Conservation (phyloP, 1,140 invertebrate genomes). For the Lutraria rhynchaena region DNA sequence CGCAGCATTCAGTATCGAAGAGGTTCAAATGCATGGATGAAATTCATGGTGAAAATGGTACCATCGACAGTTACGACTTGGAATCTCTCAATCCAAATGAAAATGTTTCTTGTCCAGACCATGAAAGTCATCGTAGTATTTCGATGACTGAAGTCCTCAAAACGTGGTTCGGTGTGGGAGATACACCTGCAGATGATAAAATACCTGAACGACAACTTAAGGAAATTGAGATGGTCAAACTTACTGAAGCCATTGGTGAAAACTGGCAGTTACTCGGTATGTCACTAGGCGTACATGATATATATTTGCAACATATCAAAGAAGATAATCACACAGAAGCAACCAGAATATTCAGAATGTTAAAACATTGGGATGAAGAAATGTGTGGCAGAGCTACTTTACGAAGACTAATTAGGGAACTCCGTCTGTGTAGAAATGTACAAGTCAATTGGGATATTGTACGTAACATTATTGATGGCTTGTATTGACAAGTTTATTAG, state of each 20-base stretch:
- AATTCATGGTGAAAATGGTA: constrained; percentile 1
- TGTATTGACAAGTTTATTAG: too few relatives aligned
- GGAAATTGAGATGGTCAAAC: constrained; percentile 10
- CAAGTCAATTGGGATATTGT: constrained; percentile 12
- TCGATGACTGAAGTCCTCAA: not conserved
- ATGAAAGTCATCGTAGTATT: not conserved
- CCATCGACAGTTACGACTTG: not conserved
- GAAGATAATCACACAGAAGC: not conserved
- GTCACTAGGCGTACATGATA: not conserved
- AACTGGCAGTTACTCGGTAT: constrained; percentile 24
- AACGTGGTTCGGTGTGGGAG: constrained; percentile 9
- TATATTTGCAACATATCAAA: constrained; percentile 1
- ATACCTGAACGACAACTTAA: not conserved
- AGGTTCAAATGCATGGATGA: constrained; percentile 1
- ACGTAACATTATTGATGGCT: constrained; percentile 16
- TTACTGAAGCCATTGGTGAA: constrained; percentile 1
- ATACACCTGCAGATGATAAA: not conserved
- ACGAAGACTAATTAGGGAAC: not conserved
- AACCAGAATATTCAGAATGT: constrained; percentile 3
- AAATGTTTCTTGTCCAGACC: not conserved
- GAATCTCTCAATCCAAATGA: not conserved
- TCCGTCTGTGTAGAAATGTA: not conserved
- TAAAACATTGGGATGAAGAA: constrained; percentile 12
- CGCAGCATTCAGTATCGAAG: not conserved
- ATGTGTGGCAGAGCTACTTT: not conserved